Evolutionary conservation across 2,113 vertebrate genomes (phyloP), one percentile per base, ranked within the genome.

Genomic region (Alethe castanea): DNA sequence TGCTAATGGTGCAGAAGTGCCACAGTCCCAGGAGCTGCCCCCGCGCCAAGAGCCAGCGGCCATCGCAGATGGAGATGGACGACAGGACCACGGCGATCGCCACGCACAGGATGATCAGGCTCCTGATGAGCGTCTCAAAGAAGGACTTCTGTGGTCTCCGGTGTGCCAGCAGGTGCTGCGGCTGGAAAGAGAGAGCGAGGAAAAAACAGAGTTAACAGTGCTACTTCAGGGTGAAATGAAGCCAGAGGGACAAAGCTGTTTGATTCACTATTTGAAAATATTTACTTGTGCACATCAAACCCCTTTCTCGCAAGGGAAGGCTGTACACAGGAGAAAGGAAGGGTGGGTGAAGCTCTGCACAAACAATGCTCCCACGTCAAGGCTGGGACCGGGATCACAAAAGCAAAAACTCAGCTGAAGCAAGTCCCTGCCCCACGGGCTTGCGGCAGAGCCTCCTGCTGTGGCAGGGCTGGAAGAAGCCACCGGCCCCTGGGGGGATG

Each of bases 21-120:
- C 98, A 99, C 28, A 99, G 97, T 44, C 98, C 98, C 0, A 98
- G 98, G 85, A 98, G 96, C 56, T 72, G 97, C 5, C 91, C 95
- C 14, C 95, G 96, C 0, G 92, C 86, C 6, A 98, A 97, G 38
- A 99, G 97, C 98, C 98, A 98, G 92, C 97, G 96, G 36, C 98
- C 98, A 5, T 98, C 98, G 1, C 98, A 98, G 84, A 98, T 90
- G 2, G 98, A 98, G 66, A 99, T 85, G 2, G 98, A 99, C 0
- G 98, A 98, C 24, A 99, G 78, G 80, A 98, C 96, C 66, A 99
- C 83, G 0, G 98, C 97, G 74, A 98, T 92, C 0, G 97, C 97
- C 8, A 97, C 93, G 0, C 98, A 98, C 48, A 98, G 48, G 73
- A 98, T 98, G 85, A 99, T 98, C 60, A 98, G 94, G 59, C 96